Base-by-base conservation (phyloP, 2,113 vertebrate genomes). In the Chaetorhynchus papuensis region DNA sequence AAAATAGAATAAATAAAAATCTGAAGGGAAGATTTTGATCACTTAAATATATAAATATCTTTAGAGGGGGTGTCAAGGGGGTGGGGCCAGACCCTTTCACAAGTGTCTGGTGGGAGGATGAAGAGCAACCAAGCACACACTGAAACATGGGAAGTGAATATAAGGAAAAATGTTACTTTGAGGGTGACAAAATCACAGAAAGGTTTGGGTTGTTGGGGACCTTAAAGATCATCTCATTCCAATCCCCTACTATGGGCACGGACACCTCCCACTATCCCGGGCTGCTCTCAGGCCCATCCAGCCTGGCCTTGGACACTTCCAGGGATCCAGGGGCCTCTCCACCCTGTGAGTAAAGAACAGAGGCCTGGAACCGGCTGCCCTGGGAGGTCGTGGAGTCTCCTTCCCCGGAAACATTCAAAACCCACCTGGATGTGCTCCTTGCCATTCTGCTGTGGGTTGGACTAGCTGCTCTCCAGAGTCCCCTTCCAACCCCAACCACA, bases 201-300 rank as follows among this genome's bases (percentile, higher is more conserved):
- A 4, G 24, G 2, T 59, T 65, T 65, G 59, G 23, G 6, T 64
- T 57, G 33, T 28, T 45, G 2, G 15, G 15, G 7, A 41, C 31
- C 13, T 79, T 60, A 23, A 53, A 47, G 26, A 2, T 8, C 30
- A 47, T 27, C n/a, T 11, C 17, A 8, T 66, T 59, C 12, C 31
- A 69, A 22, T 2, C 12, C 23, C 10, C 11, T 42, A 5, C 14
- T 35, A 42, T 1, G 8, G 31, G 12, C 56, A 63, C 31, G 22
- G 63, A 28, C 26, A 56, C 20, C 11, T 83, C 8, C 35, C 71
- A 35, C 15, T 2, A 2, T 0, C 8, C 17, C 54, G 69, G 47
- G 47, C 0, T 35, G n/a, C n/a, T 71, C 56, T 1, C 18, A 61
- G 15, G 5, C 21, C 41, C 0, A 0, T 59, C 33, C 53, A 75